Conservation (phyloP, 2,113 vertebrate genomes). For the Trichomycterus rosablanca region DNA sequence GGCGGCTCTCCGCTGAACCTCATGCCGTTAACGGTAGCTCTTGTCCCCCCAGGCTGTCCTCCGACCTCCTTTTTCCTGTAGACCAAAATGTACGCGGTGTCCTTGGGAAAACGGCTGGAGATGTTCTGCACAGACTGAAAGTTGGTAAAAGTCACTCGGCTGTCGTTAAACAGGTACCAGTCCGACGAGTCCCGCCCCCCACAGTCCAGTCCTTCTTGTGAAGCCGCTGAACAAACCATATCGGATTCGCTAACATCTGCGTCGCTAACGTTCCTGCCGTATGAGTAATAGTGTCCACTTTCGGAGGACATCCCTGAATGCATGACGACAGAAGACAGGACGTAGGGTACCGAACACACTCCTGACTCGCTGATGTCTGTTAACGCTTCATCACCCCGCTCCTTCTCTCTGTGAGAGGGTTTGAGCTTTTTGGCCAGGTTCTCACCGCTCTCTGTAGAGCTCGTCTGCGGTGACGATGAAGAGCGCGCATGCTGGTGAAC, state of each 20-base stretch:
- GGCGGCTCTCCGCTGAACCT: conserved; percentile 85
- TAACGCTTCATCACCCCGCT: conserved; percentile 48
- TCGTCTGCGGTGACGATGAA: conserved; percentile 63
- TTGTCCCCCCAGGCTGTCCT: conserved; percentile 49
- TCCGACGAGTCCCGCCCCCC: conserved; percentile 71
- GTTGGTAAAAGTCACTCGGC: conserved; percentile 93
- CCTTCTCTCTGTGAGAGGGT: conserved; percentile 81
- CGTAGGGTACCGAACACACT: conserved; percentile 67
- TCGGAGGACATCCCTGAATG: conserved; percentile 97
- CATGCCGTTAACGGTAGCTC: conserved; percentile 62
- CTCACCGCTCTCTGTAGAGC: conserved; percentile 80
- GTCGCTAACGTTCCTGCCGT: conserved; percentile 79
- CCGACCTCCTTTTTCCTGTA: conserved; percentile 84
- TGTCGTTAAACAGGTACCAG: conserved; percentile 98
- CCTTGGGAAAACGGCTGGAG: conserved; percentile 94
- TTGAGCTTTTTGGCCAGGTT: conserved; percentile 95
- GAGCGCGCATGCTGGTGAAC: conserved; percentile 59
- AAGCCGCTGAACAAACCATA: conserved; percentile 52
- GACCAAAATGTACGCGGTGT: conserved; percentile 94
- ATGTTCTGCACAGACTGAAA: conserved; percentile 96
- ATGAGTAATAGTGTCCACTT: conserved; percentile 97
- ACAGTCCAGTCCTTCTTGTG: conserved; percentile 60
- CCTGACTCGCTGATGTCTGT: conserved; percentile 31
- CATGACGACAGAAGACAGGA: conserved; percentile 91
- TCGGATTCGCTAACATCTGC: conserved; percentile 43